Conservation (phyloP, 2,797 vertebrate species). For the Harpagifer antarcticus region DNA sequence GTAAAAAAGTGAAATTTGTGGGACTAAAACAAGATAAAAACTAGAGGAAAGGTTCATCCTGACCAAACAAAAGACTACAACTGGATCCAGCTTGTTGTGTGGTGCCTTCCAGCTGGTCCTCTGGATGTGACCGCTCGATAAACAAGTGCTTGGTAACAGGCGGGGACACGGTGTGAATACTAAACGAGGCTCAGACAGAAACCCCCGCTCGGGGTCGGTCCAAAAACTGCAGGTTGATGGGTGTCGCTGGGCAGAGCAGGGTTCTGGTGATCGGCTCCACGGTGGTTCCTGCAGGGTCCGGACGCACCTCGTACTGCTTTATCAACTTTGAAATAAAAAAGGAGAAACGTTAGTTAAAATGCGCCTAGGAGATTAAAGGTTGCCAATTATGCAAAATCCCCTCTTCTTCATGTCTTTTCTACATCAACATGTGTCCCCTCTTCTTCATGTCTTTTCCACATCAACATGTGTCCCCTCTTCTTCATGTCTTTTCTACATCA, state of each 20-base stretch:
- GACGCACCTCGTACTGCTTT: conserved; percentile 79
- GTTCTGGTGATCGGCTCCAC: conserved; percentile 84
- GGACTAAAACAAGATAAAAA: too few relatives aligned
- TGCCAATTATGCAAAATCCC: too few relatives aligned
- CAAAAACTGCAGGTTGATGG: conserved; percentile 84
- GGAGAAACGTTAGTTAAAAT: not conserved
- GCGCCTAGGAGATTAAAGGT: too few relatives aligned
- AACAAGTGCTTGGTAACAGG: conserved; percentile 27
- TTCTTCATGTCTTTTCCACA: too few relatives aligned
- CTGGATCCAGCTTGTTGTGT: not conserved
- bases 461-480: too few relatives aligned
- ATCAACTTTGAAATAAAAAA: conserved; percentile 71
- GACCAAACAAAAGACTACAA: too few relatives aligned
- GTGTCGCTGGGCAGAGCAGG: conserved; percentile 76
- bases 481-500: too few relatives aligned
- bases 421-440: too few relatives aligned
- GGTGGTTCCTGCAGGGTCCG: conserved; percentile 76
- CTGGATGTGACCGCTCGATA: not conserved
- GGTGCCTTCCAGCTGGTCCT: conserved; percentile 21
- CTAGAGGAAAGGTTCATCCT: too few relatives aligned
- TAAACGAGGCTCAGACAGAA: conserved; percentile 41
- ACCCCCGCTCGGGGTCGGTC: conserved; percentile 60
- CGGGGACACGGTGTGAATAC: conserved; percentile 42
- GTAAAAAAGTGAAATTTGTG: too few relatives aligned
- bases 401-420: too few relatives aligned